Conservation (phyloP, 2,113 vertebrate genomes). For the Halichoeres trimaculatus region DNA sequence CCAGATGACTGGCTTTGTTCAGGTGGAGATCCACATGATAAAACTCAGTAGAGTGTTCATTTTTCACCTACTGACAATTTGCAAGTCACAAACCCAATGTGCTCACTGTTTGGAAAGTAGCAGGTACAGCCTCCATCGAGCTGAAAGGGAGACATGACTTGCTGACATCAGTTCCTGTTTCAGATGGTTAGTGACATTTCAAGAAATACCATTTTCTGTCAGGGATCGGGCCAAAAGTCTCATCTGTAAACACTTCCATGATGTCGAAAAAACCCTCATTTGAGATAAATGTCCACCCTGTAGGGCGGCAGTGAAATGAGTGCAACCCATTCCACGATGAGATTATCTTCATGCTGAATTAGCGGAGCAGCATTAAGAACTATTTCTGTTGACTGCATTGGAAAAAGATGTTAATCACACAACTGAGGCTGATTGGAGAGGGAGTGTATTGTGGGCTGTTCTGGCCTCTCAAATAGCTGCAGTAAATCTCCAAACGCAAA, state of each 20-base stretch:
- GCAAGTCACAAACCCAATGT: conserved; percentile 24
- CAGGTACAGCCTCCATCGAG: background rate
- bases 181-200: conserved; percentile 21
- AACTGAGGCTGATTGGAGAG: conserved; percentile 59
- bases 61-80: background rate
- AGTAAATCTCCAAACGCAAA: conserved; percentile 77
- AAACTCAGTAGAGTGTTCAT: no score
- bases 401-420: conserved; percentile 76
- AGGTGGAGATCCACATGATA: conserved; percentile 14
- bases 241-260: conserved; percentile 22
- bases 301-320: conserved; percentile 3
- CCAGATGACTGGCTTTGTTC: conserved; percentile 50
- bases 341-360: conserved; percentile 56
- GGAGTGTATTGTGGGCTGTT: conserved; percentile 61
- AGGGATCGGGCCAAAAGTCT: conserved; percentile 1
- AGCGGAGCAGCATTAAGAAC: conserved; percentile 58
- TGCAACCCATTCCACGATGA: conserved; percentile 10
- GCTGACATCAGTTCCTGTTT: conserved; percentile 9
- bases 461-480: conserved; percentile 68
- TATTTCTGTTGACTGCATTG: conserved; percentile 62
- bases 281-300: conserved; percentile 48
- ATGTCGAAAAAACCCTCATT: conserved; percentile 17
- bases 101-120: background rate
- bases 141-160: background rate
- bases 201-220: background rate